phyloP scores from a whole-genome alignment of 2,888 invertebrate genomes.

The Pemphredon lugubris region DNA sequence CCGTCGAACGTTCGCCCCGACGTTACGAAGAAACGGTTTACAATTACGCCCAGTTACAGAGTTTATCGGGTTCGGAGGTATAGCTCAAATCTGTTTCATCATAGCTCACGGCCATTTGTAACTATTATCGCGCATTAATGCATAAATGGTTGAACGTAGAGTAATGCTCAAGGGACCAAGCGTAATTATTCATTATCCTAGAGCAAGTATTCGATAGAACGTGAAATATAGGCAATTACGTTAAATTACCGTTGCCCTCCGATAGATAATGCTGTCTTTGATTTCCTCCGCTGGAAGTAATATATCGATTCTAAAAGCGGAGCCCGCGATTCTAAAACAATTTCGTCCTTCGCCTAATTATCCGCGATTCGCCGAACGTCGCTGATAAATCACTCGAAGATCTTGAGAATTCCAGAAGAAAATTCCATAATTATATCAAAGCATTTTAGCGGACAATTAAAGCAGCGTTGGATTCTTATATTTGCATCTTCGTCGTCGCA shows the following conservation, averaged over 20 bases:
- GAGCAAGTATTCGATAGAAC: conserved; percentile 41
- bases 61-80: conserved; percentile 24
- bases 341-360: too few relatives aligned
- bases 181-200: conserved; percentile 56
- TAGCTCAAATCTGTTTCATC: conserved; percentile 31
- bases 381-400: too few relatives aligned
- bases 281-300: conserved; percentile 10
- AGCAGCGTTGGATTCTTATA: too few relatives aligned
- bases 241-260: conserved; percentile 35
- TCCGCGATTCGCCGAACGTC: too few relatives aligned
- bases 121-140: conserved; percentile 52
- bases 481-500: too few relatives aligned
- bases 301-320: conserved; percentile 17
- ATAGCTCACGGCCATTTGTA: conserved; percentile 44
- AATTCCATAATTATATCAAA: too few relatives aligned
- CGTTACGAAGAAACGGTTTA: too few relatives aligned
- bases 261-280: conserved; percentile 30
- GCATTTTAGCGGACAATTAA: too few relatives aligned
- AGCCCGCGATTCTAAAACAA: too few relatives aligned
- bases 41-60: background rate
- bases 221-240: conserved; percentile 53
- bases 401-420: too few relatives aligned
- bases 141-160: conserved; percentile 35
- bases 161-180: conserved; percentile 38
- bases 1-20: background rate